Percentiles rank a stretch among this genome's conserved stretches.
Evolutionary conservation across 1,140 invertebrate genomes (phyloP).

Genomic region (Akabosia matsudoensis): DNA sequence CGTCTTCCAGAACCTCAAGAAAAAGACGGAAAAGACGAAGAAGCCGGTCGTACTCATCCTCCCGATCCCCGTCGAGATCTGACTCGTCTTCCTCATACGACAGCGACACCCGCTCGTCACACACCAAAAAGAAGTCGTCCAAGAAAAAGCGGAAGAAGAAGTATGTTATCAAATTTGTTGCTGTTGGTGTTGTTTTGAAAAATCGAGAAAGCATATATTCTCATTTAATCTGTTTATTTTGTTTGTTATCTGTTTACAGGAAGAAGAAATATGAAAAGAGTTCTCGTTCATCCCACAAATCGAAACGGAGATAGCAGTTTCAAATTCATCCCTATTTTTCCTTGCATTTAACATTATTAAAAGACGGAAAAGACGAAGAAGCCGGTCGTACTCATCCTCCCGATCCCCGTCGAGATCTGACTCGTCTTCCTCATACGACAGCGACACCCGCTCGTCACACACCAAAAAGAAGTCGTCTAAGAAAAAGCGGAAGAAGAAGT

Average conservation of each 20-base stretch:
- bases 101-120: background rate
- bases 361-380: background rate
- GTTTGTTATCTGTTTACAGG: background rate
- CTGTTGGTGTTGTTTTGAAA: background rate
- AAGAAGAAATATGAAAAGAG: slow-evolving; percentile 19
- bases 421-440: background rate
- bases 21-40: background rate
- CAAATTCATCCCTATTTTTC: background rate
- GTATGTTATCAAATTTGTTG: background rate
- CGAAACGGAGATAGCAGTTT: background rate
- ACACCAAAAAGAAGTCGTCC: slow-evolving; percentile 18
- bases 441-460: background rate
- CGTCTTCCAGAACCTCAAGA: background rate
- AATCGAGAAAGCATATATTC: no score
- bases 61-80: background rate
- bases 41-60: background rate
- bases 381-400: slow-evolving; percentile 2
- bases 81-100: background rate
- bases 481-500: slow-evolving; percentile 33
- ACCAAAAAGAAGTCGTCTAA: slow-evolving; percentile 27
- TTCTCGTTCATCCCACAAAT: background rate
- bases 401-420: background rate
- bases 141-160: slow-evolving; percentile 37
- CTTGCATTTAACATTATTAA: background rate
- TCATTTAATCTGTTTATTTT: no score